phyloP scores from a whole-genome alignment of 2,113 vertebrate genomes.

The Rana temporaria region DNA sequence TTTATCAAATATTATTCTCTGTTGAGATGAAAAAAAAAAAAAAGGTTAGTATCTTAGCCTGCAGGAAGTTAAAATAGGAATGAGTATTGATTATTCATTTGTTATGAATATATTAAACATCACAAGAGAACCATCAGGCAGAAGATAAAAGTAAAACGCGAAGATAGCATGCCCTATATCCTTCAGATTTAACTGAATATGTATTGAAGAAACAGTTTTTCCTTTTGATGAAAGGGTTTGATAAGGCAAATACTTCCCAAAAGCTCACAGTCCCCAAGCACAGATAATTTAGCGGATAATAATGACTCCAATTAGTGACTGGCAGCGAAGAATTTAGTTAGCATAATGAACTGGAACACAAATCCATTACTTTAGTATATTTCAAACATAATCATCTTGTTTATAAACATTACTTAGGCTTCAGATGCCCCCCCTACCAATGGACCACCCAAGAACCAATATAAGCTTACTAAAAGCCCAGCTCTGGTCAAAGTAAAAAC shows the following conservation, averaged over 20 bases:
- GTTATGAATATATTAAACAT: slow-evolving; percentile 12
- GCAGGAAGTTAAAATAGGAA: background rate
- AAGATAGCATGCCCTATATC: background rate
- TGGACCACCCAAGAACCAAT: too few species aligned
- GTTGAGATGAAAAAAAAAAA: background rate
- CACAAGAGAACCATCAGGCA: background rate
- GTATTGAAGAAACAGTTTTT: background rate
- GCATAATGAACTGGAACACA: slow-evolving; percentile 10
- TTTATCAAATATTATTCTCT: too few species aligned
- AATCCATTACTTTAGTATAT: background rate
- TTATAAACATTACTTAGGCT: background rate
- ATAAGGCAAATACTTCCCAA: slow-evolving; percentile 16
- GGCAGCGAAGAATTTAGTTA: background rate
- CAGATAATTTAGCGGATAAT: slow-evolving; percentile 11
- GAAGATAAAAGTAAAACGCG: slow-evolving; percentile 4
- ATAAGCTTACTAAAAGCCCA: too few species aligned
- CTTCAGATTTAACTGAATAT: background rate
- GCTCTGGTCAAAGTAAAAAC: too few species aligned
- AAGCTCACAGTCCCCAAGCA: background rate
- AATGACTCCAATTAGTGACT: slow-evolving; percentile 23
- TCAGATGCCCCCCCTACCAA: too few species aligned
- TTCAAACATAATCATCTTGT: background rate
- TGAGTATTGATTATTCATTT: background rate
- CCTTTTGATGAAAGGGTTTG: slow-evolving; percentile 5
- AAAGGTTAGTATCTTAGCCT: background rate